phyloP scores from a whole-genome alignment of 1,140 invertebrate species.

The Archivesica marissinica region DNA sequence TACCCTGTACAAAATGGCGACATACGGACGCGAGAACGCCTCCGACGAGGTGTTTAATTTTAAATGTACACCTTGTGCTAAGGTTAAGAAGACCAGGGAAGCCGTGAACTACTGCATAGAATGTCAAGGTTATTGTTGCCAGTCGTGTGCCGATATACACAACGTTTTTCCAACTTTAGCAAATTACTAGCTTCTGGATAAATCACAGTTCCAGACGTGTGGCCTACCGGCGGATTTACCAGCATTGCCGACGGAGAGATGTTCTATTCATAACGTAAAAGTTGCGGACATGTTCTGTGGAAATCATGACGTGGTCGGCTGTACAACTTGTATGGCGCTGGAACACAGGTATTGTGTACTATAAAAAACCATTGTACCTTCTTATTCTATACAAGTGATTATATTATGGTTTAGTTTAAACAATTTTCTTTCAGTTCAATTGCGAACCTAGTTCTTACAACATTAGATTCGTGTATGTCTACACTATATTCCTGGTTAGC shows the following conservation, averaged over 20 bases:
- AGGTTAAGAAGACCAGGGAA: too few species aligned
- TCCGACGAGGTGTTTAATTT: not conserved
- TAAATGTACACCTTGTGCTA: not conserved
- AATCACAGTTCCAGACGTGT: not conserved
- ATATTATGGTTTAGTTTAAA: too few species aligned
- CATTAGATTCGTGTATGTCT: too few species aligned
- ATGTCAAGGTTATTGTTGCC: conserved; percentile 6
- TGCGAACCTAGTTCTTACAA: too few species aligned
- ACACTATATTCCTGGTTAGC: too few species aligned
- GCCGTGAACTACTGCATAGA: conserved; percentile 21
- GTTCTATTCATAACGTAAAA: not conserved
- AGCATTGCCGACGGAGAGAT: conserved; percentile 8
- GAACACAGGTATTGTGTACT: conserved; percentile 9
- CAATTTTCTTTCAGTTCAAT: too few species aligned
- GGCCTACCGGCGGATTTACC: not conserved
- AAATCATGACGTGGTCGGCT: not conserved
- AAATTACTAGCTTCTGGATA: not conserved
- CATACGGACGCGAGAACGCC: not conserved
- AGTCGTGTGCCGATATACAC: not conserved
- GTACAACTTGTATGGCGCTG: not conserved
- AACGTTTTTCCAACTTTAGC: not conserved
- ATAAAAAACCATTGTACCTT: too few species aligned
- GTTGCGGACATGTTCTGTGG: not conserved
- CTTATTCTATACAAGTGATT: too few species aligned
- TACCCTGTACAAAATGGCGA: conserved; percentile 21